Conservation (phyloP, 1,140 invertebrate species). For the Branchinecta lindahli region DNA sequence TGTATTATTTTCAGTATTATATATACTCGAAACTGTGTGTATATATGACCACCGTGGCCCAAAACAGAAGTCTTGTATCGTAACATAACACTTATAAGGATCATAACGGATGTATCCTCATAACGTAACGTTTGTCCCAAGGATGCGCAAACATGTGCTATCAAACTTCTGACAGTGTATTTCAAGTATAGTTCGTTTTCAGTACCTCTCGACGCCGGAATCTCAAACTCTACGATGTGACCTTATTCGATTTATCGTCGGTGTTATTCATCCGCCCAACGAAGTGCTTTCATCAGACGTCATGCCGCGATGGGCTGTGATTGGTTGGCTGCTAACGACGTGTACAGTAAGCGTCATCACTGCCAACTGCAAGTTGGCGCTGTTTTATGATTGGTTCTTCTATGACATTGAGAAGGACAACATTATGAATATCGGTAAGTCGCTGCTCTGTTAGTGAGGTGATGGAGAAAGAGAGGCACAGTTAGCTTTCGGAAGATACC, state of each 20-base stretch:
- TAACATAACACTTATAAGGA: too few relatives aligned
- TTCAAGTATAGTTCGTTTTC: slow-evolving; percentile 27
- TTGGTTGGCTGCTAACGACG: slow-evolving; percentile 91
- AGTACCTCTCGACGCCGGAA: slow-evolving; percentile 93
- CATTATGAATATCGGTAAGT: slow-evolving; percentile 84
- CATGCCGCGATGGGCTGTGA: slow-evolving; percentile 94
- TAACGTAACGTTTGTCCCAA: too few relatives aligned
- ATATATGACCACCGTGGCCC: too few relatives aligned
- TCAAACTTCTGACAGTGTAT: too few relatives aligned
- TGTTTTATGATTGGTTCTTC: slow-evolving; percentile 97
- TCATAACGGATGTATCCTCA: too few relatives aligned
- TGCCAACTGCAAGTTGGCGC: slow-evolving; percentile 83
- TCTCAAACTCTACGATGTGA: slow-evolving; percentile 87
- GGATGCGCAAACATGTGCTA: too few relatives aligned
- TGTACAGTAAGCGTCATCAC: slow-evolving; percentile 86
- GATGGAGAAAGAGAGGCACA: slow-evolving; percentile 4
- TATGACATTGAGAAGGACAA: slow-evolving; percentile 91
- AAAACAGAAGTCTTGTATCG: too few relatives aligned
- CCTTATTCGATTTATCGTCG: slow-evolving; percentile 92
- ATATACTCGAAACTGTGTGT: too few relatives aligned
- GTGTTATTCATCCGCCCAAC: slow-evolving; percentile 94
- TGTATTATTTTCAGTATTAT: too few relatives aligned
- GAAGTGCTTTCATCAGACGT: slow-evolving; percentile 94
- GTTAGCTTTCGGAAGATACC: slow-evolving; percentile 13
- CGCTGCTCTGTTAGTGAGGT: neutral